Base-by-base conservation (phyloP, 1,140 invertebrate genomes). In the Rhagoletis pomonella region DNA sequence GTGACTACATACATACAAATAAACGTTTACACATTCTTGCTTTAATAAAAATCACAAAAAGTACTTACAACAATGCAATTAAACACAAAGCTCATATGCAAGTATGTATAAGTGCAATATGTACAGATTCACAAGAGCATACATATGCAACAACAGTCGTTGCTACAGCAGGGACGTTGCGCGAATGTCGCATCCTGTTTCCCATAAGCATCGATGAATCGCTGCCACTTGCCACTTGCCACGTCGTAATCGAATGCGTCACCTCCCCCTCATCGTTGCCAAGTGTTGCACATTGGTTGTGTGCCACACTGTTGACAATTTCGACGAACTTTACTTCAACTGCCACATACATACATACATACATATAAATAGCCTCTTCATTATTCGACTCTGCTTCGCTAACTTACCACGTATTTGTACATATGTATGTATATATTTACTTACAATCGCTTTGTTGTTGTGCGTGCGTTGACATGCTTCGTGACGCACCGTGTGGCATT, bases 401-500 rank as follows among this genome's bases (percentile, higher is more conserved):
- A 67, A 67, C 29, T 67, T 29, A 67, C 64, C 12, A 10, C 29
- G 60, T n/a, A 4, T 64, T n/a, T n/a, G n/a, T n/a, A n/a, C n/a
- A n/a, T n/a, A n/a, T n/a, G n/a, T n/a, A n/a, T n/a, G n/a, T n/a
- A n/a, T n/a, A n/a, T n/a, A n/a, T n/a, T 7, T 67, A 29, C 12
- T 67, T 67, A n/a, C 19, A 55, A 55, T 67, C 10, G 9, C 50
- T 55, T 55, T 81, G 17, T 55, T 85, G 81, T 85, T 29, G 19
- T 60, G 55, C 55, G 42, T 85, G n/a, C 39, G 42, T 81, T 81
- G 73, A 81, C 44, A 81, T 81, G 73, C 47, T 81, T 17, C n/a
- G 50, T 55, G 73, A 81, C 73, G 47, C 73, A 42, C 73, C 73
- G 73, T 85, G 55, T 44, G 84, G 59, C 84, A 85, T 85, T 85